phyloP scores from a whole-genome alignment of 2,888 invertebrate genomes.

The Acrocyrtus sp. region DNA sequence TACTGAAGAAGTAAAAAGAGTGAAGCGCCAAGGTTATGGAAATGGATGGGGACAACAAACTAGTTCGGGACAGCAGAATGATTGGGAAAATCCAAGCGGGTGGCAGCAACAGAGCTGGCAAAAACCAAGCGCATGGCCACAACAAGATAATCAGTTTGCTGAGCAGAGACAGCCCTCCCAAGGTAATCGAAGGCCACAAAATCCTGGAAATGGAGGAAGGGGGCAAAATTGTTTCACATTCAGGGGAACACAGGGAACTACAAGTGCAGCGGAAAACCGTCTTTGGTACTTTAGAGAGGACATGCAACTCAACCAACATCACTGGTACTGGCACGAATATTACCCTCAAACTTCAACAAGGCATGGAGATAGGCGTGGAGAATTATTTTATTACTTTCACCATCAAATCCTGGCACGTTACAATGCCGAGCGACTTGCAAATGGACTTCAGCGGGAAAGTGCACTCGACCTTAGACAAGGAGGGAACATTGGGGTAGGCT shows the following conservation, averaged over 20 bases:
- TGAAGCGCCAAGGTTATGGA: too few species aligned
- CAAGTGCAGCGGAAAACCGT: conserved; percentile 10
- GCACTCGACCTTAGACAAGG: not conserved
- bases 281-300: conserved; percentile 37
- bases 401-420: conserved; percentile 68
- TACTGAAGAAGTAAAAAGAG: too few species aligned
- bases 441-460: not conserved
- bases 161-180: too few species aligned
- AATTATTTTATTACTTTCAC: conserved; percentile 84
- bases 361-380: conserved; percentile 79
- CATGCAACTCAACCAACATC: conserved; percentile 18
- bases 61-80: too few species aligned
- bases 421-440: not conserved
- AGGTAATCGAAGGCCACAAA: too few species aligned
- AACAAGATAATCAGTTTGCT: too few species aligned
- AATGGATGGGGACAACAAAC: too few species aligned
- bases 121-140: too few species aligned
- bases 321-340: conserved; percentile 23
- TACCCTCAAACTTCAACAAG: not conserved
- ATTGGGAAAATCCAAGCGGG: too few species aligned
- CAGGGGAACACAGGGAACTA: not conserved
- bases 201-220: too few species aligned
- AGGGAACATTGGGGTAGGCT: not conserved
- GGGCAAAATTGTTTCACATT: not conserved
- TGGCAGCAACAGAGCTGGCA: too few species aligned